Conservation (phyloP, 1,140 invertebrate genomes). For the Sminthurides bifidus region DNA sequence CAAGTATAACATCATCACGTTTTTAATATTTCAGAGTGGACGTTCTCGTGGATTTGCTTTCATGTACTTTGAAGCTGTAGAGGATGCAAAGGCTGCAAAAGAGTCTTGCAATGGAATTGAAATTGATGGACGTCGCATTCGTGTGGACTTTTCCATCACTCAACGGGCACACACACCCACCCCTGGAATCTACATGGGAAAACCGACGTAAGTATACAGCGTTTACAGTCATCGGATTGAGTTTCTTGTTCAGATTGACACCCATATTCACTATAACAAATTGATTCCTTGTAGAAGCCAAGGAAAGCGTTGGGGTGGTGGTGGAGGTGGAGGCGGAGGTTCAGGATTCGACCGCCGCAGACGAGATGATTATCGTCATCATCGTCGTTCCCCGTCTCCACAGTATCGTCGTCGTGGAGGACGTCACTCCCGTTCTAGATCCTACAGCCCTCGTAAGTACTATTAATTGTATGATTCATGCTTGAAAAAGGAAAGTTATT, state of each 20-base stretch:
- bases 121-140: conserved; percentile 75
- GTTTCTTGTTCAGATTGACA: conserved; percentile 9
- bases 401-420: conserved; percentile 42
- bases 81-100: conserved; percentile 87
- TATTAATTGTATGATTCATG: conserved; percentile 5
- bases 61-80: conserved; percentile 79
- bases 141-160: conserved; percentile 96
- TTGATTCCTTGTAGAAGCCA: not conserved
- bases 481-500: not conserved
- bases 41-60: conserved; percentile 93
- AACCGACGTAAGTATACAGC: conserved; percentile 56
- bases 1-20: not conserved
- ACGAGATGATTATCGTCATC: conserved; percentile 34
- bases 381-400: conserved; percentile 51
- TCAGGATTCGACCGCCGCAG: conserved; percentile 28
- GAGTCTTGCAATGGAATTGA: conserved; percentile 86
- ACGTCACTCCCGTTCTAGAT: conserved; percentile 61
- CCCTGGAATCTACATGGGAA: conserved; percentile 95
- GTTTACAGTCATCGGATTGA: conserved; percentile 8
- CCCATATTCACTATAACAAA: not conserved
- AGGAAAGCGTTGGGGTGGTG: conserved; percentile 1
- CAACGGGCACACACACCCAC: conserved; percentile 92
- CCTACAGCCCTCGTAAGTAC: conserved; percentile 64
- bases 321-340: conserved; percentile 33
- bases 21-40: conserved; percentile 37